Evolutionary conservation across 1,140 invertebrate genomes (phyloP).

Genomic region (Chrysoperla carnea): DNA sequence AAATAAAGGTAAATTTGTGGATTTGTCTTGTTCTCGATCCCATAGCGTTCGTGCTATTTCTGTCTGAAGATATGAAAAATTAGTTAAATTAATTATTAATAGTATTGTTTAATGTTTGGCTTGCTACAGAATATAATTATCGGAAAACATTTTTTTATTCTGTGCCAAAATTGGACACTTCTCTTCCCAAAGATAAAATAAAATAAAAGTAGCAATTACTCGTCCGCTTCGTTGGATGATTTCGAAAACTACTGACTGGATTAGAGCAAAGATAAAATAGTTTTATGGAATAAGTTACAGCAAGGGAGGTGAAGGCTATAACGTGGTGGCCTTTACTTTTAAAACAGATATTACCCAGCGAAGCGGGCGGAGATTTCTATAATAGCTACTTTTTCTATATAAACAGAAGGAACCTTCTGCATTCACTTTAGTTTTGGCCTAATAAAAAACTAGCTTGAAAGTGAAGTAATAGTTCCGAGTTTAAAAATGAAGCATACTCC

Average conservation of each 20-base stretch:
- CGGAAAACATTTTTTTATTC: background rate
- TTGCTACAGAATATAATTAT: background rate
- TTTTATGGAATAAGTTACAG: background rate
- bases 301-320: too few relatives aligned
- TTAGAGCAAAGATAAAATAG: background rate
- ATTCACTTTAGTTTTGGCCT: too few relatives aligned
- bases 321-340: too few relatives aligned
- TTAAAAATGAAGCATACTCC: too few relatives aligned
- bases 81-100: background rate
- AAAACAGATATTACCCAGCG: too few relatives aligned
- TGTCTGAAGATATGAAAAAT: background rate
- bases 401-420: too few relatives aligned
- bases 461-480: too few relatives aligned
- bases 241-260: too few relatives aligned
- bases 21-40: conserved; percentile 45
- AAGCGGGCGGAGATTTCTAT: too few relatives aligned
- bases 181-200: background rate
- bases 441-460: too few relatives aligned
- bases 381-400: too few relatives aligned
- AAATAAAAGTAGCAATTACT: background rate
- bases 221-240: too few relatives aligned
- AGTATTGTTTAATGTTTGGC: background rate
- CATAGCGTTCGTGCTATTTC: conserved; percentile 36
- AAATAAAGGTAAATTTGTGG: conserved; percentile 50
- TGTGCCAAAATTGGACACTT: background rate